phyloP scores from a whole-genome alignment of 2,888 invertebrate genomes.

The Itoplectis maculator region DNA sequence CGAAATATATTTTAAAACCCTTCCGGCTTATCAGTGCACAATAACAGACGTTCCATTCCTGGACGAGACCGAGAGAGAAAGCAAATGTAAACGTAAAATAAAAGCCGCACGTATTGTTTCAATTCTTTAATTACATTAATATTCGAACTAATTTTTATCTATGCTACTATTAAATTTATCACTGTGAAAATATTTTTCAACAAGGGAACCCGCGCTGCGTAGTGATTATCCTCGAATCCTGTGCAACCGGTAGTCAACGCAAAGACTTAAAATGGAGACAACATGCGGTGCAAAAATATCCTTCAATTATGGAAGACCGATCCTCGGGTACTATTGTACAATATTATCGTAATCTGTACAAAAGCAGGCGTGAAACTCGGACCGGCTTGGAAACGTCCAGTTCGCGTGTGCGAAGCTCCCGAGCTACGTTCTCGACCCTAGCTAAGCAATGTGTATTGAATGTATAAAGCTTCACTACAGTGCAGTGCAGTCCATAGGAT shows the following conservation, averaged over 20 bases:
- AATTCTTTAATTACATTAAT: too few relatives aligned
- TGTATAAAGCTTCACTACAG: slow-evolving; percentile 53
- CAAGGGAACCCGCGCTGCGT: too few relatives aligned
- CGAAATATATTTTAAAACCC: background rate
- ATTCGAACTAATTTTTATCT: too few relatives aligned
- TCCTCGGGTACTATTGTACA: background rate
- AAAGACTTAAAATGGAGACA: background rate
- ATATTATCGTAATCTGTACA: slow-evolving; percentile 11
- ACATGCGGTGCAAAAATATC: slow-evolving; percentile 13
- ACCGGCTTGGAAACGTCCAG: slow-evolving; percentile 35
- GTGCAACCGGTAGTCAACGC: background rate
- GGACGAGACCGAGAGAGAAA: background rate
- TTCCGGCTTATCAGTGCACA: background rate
- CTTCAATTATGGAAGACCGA: slow-evolving; percentile 38
- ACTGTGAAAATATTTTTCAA: too few relatives aligned
- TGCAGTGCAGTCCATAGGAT: slow-evolving; percentile 38
- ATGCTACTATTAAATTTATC: too few relatives aligned
- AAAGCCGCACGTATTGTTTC: background rate
- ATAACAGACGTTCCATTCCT: background rate
- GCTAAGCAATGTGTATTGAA: slow-evolving; percentile 40
- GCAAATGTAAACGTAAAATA: background rate
- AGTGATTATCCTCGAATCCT: too few relatives aligned
- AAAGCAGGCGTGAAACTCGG: slow-evolving; percentile 22
- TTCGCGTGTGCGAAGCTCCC: slow-evolving; percentile 58
- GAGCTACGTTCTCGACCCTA: slow-evolving; percentile 6